These are phyloP conservation scores for Otolemur garnettii DNA, from an alignment of 2,113 vertebrate species.

Conservation along the genomic window DNA sequence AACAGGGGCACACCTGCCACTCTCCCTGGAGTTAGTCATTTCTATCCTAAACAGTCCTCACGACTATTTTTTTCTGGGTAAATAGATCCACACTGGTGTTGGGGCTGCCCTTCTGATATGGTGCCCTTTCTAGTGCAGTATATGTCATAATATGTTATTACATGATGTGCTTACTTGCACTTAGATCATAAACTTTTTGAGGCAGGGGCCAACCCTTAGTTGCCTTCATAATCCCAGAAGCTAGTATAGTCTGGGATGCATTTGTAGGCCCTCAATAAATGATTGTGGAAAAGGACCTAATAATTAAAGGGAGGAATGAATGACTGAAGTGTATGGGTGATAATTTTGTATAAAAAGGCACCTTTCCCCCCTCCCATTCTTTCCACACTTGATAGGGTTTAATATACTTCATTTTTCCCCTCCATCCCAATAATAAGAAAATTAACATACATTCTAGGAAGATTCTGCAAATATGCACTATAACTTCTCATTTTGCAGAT, in stretches of 20 bases:
- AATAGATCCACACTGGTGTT: not conserved
- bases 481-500: not conserved
- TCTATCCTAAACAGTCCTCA: not conserved
- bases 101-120: not conserved
- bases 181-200: not conserved
- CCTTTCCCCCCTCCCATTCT: not conserved
- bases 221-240: not conserved
- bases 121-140: not conserved
- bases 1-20: not conserved
- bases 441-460: not conserved
- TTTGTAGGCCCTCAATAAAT: not conserved
- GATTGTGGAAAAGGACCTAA: not conserved
- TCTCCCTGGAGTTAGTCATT: not conserved
- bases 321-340: not conserved
- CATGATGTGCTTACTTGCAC: not conserved
- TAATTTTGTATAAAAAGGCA: not conserved
- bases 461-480: not conserved
- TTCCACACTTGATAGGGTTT: too few relatives aligned
- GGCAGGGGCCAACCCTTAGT: not conserved
- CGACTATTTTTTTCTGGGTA: not conserved
- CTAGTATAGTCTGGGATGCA: not conserved
- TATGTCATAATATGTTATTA: not conserved
- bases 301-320: not conserved
- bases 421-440: not conserved
- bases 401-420: not conserved